Evolutionary conservation across 2,888 invertebrate species (phyloP), one percentile per base, ranked within the genome.

Genomic region (Muscina levida): DNA sequence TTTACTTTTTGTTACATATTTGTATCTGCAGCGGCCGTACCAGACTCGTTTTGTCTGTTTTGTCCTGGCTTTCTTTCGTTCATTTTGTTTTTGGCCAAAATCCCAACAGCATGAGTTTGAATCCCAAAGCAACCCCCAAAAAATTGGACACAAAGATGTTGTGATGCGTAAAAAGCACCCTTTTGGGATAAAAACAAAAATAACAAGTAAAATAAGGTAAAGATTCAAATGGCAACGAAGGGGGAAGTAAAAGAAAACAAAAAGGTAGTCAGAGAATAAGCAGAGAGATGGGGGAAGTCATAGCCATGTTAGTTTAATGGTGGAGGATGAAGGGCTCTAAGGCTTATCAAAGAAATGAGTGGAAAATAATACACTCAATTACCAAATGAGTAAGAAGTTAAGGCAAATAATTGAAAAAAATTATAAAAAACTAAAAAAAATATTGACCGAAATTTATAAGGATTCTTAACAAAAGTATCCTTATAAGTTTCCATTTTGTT

Each of bases 21-120:
- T n/a, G n/a, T 62, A 22, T 62, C 62, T 62, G 42, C 37, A 59
- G 24, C 11, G 17, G 15, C n/a, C 11, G n/a, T 31, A 26, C 19
- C 17, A 31, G 53, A 13, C 37, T 62, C n/a, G 2, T 15, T 59
- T 19, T 31, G 39, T 37, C 42, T 31, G 39, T 37, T 62, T 42
- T 62, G 59, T 11, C 59, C n/a, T 26, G 19, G 11, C 26, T 56
- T 59, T 65, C 31, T 72, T 48, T 72, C 70, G 57, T 42, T 68
- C 70, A 66, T 42, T 68, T 77, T 57, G 42, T 72, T 51, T 75
- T 77, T 72, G 70, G 57, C 72, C 62, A 72, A 81, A 81, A 88
- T 90, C 90, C 90, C 90, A 90, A 84, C 88, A 90, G 90, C 90
- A 89, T 90, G 90, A 88, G 88, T 86, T 85, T 85, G 87, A 90